Evolutionary conservation across 2,888 invertebrate genomes (phyloP), one percentile per base, ranked within the genome.

Genomic region (Lochmaea capreae): DNA sequence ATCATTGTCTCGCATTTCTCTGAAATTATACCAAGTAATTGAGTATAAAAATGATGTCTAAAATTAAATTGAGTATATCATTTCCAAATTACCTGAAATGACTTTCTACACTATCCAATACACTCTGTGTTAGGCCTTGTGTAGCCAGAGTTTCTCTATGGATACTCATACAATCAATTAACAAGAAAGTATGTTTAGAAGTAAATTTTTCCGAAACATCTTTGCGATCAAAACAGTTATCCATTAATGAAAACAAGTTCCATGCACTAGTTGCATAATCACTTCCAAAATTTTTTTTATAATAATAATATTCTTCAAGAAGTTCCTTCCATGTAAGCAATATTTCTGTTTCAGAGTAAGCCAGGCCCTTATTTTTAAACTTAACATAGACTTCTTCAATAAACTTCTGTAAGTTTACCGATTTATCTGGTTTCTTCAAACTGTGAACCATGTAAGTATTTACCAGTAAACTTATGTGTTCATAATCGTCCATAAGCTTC

Each of bases 191-290:
- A 54, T 63, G 18, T 39, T 52, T 46, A n/a, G 63, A 49, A 43
- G 42, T 65, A 54, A 74, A 74, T 54, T 74, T 74, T 66, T 74
- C 71, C n/a, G 57, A n/a, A 46, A 65, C 65, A 33, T 68, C 69
- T 61, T 71, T 68, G 22, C 59, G 71, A 68, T 77, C 77, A 67
- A 72, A 77, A 67, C 77, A 77, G 68, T 72, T 73, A 67, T 77
- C 77, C 67, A 77, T 71, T 54, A 77, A 72, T 43, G 74, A 65
- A 54, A 70, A 77, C 43, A 74, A 77, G 26, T 77, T 72, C 77
- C 77, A 77, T 57, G 71, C 57, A 22, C 76, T 72, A 58, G 62
- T 77, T 43, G 74, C 71, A 68, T 76, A 67, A 62, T 77, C 77
- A 33, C 46, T 66, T 10, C 71, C 59, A 33, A 71, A 75, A 46